A percentile compares a stretch with the other conserved stretches of the same genome.
Evolutionary conservation across 2,888 invertebrate species (phyloP).

Genomic region (Andrena dorsata): DNA sequence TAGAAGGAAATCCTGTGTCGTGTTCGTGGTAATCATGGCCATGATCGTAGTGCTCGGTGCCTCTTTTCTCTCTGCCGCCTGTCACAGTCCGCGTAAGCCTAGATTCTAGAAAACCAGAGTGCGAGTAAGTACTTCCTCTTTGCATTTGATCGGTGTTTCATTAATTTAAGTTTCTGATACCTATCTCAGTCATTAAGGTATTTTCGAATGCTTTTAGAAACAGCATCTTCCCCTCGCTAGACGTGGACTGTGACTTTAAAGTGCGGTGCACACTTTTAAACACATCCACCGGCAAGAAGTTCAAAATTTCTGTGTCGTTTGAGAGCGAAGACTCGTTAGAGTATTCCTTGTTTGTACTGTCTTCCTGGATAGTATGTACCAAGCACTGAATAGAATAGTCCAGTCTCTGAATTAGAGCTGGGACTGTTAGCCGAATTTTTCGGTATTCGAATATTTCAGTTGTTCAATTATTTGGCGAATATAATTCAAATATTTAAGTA

Average conservation of each 20-base stretch:
- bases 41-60: conserved; percentile 69
- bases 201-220: conserved; percentile 88
- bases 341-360: neutral
- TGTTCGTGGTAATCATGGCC: conserved; percentile 85
- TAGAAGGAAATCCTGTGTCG: conserved; percentile 91
- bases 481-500: too few relatives aligned
- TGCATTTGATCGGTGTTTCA: conserved; percentile 5
- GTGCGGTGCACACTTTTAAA: conserved; percentile 80
- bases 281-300: conserved; percentile 80
- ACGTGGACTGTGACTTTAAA: conserved; percentile 78
- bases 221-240: conserved; percentile 86
- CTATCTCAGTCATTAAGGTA: conserved; percentile 88
- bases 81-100: conserved; percentile 70
- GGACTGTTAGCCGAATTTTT: too few relatives aligned
- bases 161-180: conserved; percentile 84
- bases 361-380: neutral
- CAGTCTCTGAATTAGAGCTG: neutral
- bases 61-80: conserved; percentile 78
- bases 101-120: conserved; percentile 70
- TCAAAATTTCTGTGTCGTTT: conserved; percentile 56
- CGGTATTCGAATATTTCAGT: too few relatives aligned
- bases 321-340: conserved; percentile 18
- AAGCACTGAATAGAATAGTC: neutral
- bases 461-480: too few relatives aligned
- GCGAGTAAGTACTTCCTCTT: conserved; percentile 7